phyloP scores from a whole-genome alignment of 2,888 invertebrate genomes.

The Conistra vaccinii region DNA sequence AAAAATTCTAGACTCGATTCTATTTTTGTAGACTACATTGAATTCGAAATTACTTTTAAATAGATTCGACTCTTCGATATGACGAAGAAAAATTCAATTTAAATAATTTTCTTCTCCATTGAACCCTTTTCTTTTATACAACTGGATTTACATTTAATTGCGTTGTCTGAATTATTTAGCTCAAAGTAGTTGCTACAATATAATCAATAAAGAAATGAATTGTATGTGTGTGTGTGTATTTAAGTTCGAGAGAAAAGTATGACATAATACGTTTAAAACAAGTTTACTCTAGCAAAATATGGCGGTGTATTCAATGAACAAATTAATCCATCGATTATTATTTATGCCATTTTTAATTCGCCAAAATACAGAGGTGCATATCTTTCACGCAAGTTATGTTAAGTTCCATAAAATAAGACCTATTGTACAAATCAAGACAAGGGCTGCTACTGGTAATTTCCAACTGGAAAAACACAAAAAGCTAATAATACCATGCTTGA shows the following conservation, averaged over 20 bases:
- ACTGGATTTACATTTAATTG: constrained; percentile 16
- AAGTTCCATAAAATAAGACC: background rate
- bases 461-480: no score
- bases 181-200: background rate
- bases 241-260: no score
- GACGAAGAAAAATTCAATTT: constrained; percentile 20
- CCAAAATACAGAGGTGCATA: background rate
- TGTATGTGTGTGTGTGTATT: no score
- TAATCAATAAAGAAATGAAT: background rate
- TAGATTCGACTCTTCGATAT: constrained; percentile 5
- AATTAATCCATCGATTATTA: background rate
- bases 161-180: background rate
- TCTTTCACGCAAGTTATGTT: background rate
- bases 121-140: constrained; percentile 8
- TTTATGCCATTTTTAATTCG: background rate
- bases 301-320: background rate
- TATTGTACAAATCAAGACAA: no score
- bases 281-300: no score
- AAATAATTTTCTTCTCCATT: constrained; percentile 5
- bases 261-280: no score
- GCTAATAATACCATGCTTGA: background rate
- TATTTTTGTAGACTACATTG: constrained; percentile 23
- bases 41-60: background rate
- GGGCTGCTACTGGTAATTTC: no score
- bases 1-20: background rate